Base-by-base conservation (phyloP, 2,113 vertebrate species). In the Platichthys stellatus region DNA sequence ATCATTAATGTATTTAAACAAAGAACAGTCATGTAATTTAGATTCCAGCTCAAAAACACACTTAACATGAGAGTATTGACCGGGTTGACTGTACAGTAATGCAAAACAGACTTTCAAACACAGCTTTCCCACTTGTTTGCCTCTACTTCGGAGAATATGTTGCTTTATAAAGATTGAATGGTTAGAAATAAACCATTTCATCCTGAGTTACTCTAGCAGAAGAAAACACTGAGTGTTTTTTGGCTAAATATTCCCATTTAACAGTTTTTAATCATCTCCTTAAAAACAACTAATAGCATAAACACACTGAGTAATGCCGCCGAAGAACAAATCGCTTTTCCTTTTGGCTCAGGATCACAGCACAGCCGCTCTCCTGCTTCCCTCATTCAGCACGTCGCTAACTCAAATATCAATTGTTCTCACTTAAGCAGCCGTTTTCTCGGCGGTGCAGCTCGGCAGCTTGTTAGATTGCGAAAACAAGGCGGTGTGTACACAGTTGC, bases 321-420 rank as follows among this genome's bases (percentile, higher is more conserved):
- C 53, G 31, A 63, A 82, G 23, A 66, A 64, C 31, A 35, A 71
- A 80, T 82, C 18, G 20, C 9, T 69, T 57, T 31, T 47, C 12
- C 65, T 35, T 80, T 54, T 72, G 67, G 82, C 75, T 62, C 56
- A 13, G 24, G 21, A 61, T 81, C 57, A 18, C 59, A 59, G 68
- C 11, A 20, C 60, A 47, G 47, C 68, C 40, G 35, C 78, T 63
- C 73, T 68, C 64, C 75, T 51, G 80, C 78, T 66, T 69, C 65
- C 66, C 72, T 60, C 67, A 47, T 78, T 81, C 72, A 63, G 79
- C 78, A 69, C 57, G 76, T 12, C 72, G 79, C 82, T 84, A 86
- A 78, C 73, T 83, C 68, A 77, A 86, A 85, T 78, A 88, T 85
- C 80, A 87, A 85, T 83, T 73, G 79, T 74, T 81, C 80, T 75